Base-by-base conservation (phyloP, 2,888 invertebrate genomes). In the Rhagophthalmus giganteus region DNA sequence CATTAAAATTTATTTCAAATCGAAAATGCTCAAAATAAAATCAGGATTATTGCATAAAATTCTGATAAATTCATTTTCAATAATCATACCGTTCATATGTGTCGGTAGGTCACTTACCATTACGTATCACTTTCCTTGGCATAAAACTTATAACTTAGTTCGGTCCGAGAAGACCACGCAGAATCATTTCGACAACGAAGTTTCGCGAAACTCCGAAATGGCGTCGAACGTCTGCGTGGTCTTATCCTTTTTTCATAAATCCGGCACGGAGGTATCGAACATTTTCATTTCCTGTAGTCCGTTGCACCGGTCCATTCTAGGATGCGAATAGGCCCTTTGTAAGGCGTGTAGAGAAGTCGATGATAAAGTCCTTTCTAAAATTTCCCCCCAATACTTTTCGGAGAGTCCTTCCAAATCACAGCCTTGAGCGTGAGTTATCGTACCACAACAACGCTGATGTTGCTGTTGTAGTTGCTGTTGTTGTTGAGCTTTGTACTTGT, bases 301-400 rank as follows among this genome's bases (percentile, higher is more conserved):
- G 52, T 74, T 74, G 58, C 74, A 74, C 11, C 70, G 58, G 10
- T 69, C 67, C 66, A 70, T 70, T 12, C 62, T 56, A 5, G 68
- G 59, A 10, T 63, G 64, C 16, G 68, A 66, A 50, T 68, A 72
- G 1, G 70, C 66, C 26, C 70, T 56, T 39, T 73, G 73, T 2
- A 74, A 63, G 16, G 86, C 86, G 65, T 88, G 88, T 31, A 89
- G 77, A 35, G 88, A 88, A 47, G 81, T 84, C 1, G 87, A 86
- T 31, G 88, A 88, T 5, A 88, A 83, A 1, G 88, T 88, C 4
- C 88, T 78, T 70, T 89, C 88, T 59, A 89, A 75, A 64, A 88
- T 88, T 76, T 88, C 88, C 2, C 74, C 69, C 78, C 82, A 82
- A 74, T 82, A 55, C 68, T 80, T 58, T 74, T 81, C 73, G 72